A percentile compares a stretch with the other conserved stretches of the same genome.
Conservation (phyloP, 2,888 invertebrate genomes). For the Suillia variegata region DNA sequence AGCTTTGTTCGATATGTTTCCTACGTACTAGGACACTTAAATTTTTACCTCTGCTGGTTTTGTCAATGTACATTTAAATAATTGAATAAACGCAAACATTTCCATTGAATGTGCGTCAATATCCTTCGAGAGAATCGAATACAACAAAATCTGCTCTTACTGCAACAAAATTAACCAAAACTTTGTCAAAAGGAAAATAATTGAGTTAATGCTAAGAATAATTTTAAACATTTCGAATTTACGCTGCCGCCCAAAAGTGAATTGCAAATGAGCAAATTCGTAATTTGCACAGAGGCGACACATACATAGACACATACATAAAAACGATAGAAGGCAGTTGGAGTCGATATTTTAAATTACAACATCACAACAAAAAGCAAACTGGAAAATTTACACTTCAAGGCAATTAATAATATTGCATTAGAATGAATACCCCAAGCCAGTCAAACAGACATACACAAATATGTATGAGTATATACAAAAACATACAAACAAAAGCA, state of each 20-base stretch:
- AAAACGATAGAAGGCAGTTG: no score
- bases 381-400: conserved; percentile 49
- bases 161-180: no score
- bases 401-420: conserved; percentile 57
- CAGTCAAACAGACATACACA: conserved; percentile 16
- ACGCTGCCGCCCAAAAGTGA: conserved; percentile 22
- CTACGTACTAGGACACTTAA: no score
- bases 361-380: conserved; percentile 27
- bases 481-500: neutral
- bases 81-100: no score
- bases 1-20: no score
- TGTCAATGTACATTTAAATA: no score
- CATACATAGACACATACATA: conserved; percentile 2
- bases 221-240: conserved; percentile 17
- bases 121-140: no score
- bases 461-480: neutral
- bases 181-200: no score
- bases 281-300: conserved; percentile 34
- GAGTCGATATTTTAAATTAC: conserved; percentile 33
- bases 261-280: conserved; percentile 39
- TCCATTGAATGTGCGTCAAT: no score
- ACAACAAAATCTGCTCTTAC: no score
- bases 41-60: no score
- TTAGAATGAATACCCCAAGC: conserved; percentile 46
- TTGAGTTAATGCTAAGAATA: conserved; percentile 40